A percentile compares a stretch with the other conserved stretches of the same genome.
Evolutionary conservation across 2,888 invertebrate genomes (phyloP).

Genomic region (Epiperipatus broadwayi): DNA sequence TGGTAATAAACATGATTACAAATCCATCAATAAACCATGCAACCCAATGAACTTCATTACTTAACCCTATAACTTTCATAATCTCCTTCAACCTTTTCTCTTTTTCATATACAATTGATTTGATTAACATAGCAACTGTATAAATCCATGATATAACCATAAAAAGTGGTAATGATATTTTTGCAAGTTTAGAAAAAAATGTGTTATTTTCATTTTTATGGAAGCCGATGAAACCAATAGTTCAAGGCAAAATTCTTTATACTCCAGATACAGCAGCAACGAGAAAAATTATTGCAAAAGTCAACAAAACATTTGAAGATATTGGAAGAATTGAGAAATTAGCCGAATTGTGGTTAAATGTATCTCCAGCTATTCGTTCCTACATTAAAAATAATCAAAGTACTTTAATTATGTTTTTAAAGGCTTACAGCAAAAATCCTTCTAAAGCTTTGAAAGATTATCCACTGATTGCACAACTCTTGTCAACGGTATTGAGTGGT

Average conservation of each 20-base stretch:
- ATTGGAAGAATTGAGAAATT: too few species aligned
- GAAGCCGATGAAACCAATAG: slow-evolving; percentile 33
- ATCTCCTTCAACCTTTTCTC: slow-evolving; percentile 33
- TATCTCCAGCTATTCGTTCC: too few species aligned
- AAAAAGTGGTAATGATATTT: slow-evolving; percentile 31
- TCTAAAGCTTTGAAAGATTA: too few species aligned
- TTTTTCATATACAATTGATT: slow-evolving; percentile 35
- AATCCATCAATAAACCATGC: slow-evolving; percentile 40
- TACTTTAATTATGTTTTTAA: too few species aligned
- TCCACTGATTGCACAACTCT: too few species aligned
- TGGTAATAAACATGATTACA: slow-evolving; percentile 36
- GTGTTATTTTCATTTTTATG: slow-evolving; percentile 27
- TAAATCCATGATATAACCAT: slow-evolving; percentile 34
- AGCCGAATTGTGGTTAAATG: too few species aligned
- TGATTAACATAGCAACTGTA: slow-evolving; percentile 32
- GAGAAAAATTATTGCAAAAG: slow-evolving; percentile 38
- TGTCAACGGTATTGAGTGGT: too few species aligned
- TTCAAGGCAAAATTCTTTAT: slow-evolving; percentile 53
- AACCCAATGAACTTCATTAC: slow-evolving; percentile 38
- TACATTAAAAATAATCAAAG: too few species aligned
- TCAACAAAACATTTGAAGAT: slow-evolving; percentile 13
- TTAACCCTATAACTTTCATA: slow-evolving; percentile 39
- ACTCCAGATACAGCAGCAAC: slow-evolving; percentile 43
- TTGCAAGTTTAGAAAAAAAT: slow-evolving; percentile 25
- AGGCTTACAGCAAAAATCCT: too few species aligned